Evolutionary conservation across 1,140 invertebrate species (phyloP).

Genomic region (Zaprionus tsacasi): DNA sequence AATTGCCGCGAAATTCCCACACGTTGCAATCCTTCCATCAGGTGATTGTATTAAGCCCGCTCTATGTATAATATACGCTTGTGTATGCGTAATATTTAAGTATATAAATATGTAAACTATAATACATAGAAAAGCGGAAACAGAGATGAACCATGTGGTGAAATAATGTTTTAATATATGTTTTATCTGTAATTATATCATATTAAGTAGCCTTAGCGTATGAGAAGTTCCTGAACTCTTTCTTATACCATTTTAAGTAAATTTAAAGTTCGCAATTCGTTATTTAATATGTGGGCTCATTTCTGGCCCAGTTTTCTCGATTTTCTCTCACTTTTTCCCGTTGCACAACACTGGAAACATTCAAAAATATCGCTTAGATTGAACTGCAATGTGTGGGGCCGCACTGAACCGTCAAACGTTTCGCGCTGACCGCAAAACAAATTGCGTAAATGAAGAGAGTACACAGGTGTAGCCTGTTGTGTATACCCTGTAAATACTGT

Average conservation of each 20-base stretch:
- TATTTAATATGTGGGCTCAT: not conserved
- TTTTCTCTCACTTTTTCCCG: not conserved
- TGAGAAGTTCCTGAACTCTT: too few relatives aligned
- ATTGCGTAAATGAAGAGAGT: slow-evolving; percentile 29
- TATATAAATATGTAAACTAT: too few relatives aligned
- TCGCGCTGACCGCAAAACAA: slow-evolving; percentile 20
- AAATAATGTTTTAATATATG: too few relatives aligned
- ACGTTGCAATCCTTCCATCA: not conserved
- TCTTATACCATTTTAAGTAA: not conserved
- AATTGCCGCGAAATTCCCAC: slow-evolving; percentile 36
- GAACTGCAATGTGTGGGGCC: slow-evolving; percentile 9
- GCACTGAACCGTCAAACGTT: slow-evolving; percentile 28
- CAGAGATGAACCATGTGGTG: too few relatives aligned
- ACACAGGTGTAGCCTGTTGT: not conserved
- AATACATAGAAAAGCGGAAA: too few relatives aligned
- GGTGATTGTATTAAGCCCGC: slow-evolving; percentile 38
- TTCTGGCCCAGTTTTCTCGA: not conserved
- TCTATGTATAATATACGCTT: not conserved
- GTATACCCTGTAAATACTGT: slow-evolving; percentile 16
- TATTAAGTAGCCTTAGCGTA: too few relatives aligned
- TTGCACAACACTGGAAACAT: slow-evolving; percentile 7
- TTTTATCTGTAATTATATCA: too few relatives aligned
- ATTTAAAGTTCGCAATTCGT: not conserved
- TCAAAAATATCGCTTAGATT: slow-evolving; percentile 23
- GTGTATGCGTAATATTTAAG: too few relatives aligned